Base-by-base conservation (phyloP, 1,140 invertebrate species). In the Probaryconus sp. region DNA sequence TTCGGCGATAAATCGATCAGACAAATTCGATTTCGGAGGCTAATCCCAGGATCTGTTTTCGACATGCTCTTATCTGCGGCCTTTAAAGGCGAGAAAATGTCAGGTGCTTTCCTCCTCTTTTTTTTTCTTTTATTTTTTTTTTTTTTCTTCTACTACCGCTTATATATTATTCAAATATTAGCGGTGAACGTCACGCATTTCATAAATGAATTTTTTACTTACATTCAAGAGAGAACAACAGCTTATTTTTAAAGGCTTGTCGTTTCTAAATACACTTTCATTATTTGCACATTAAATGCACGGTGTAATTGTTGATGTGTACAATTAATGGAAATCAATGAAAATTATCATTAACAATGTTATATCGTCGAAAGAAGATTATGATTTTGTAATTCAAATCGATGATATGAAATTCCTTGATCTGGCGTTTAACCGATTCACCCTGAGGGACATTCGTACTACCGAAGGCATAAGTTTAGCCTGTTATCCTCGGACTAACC, bases 401-500 rank as follows among this genome's bases (percentile, higher is more conserved):
- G 14, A 38, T 17, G 16, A 38, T 38, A 38, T 17, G 16, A 7
- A 38, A 38, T 17, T 38, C 16, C 14, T 38, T 35, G 2, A n/a
- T 17, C 3, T 40, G 21, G 20, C 11, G 28, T 38, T 37, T 28
- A 42, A 58, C 28, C 20, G 33, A 53, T 69, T 30, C 24, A 30
- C 28, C 30, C 55, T 51, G 20, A 53, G 38, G 53, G 38, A 53
- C 55, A 58, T 50, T 50, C 16, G 18, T 17, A n/a, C 43, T 51
- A 33, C 33, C n/a, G 17, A 48, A 58, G 37, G 53, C 64, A 68
- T 68, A 68, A 33, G 64, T 68, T 68, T 40, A n/a, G 28, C 13
- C 24, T 51, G 64, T 68, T 68, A 68, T 68, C 64, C 53, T 58
- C 53, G 45, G 53, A 68, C 64, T 68, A 68, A 51, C 64, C 53